Conservation (phyloP, 2,797 vertebrate species). For the Emydoidea blandingii region DNA sequence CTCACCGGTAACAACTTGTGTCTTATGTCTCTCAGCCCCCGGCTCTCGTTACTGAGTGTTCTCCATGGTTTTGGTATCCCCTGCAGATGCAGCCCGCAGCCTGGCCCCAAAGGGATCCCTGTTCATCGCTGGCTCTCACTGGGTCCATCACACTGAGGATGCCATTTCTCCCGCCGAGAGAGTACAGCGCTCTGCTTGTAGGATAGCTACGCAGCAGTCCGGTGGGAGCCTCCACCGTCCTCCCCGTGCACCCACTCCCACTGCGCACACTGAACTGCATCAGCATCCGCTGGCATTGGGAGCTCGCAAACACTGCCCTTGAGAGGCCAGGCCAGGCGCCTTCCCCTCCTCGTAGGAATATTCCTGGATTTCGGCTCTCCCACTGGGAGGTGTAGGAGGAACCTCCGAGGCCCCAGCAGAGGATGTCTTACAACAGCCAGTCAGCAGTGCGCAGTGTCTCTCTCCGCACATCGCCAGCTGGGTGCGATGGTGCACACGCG, state of each 20-base stretch:
- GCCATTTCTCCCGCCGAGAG: background rate
- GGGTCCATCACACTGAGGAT: background rate
- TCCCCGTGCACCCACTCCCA: background rate
- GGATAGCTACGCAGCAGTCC: too few relatives aligned
- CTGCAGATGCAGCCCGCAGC: background rate
- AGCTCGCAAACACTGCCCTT: background rate
- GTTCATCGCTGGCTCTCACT: background rate
- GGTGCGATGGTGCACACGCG: rapidly evolving
- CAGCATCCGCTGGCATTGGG: background rate
- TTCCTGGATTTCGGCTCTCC: background rate
- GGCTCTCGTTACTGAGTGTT: background rate
- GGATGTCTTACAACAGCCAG: background rate
- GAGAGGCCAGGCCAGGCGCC: background rate
- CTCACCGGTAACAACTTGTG: background rate
- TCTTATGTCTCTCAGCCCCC: background rate
- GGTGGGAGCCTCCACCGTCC: too few relatives aligned
- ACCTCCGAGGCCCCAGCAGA: background rate
- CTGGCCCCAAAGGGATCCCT: background rate
- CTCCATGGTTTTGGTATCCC: background rate
- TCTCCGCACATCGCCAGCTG: background rate
- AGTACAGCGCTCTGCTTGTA: background rate
- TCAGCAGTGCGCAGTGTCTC: rapidly evolving
- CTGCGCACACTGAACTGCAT: background rate
- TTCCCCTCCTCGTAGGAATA: background rate
- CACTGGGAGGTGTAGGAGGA: background rate